phyloP scores from a whole-genome alignment of 2,797 vertebrate species.

The Microctenopoma stevenorrisi region DNA sequence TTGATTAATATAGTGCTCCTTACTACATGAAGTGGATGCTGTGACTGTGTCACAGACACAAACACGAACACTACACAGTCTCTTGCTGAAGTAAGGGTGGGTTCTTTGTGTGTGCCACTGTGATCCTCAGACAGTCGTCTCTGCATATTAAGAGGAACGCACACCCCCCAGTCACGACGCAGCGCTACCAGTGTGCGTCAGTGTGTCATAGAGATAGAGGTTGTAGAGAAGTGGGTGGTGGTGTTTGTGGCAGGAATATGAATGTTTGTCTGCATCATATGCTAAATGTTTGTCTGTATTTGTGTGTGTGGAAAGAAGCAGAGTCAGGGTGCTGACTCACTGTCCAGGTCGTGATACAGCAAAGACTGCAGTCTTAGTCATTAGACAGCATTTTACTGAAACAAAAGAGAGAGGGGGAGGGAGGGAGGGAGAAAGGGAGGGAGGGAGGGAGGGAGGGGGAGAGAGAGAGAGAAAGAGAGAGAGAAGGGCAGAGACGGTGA shows the following conservation, averaged over 20 bases:
- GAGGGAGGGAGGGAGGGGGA: slow-evolving; percentile 27
- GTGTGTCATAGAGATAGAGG: slow-evolving; percentile 54
- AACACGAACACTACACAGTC: slow-evolving; percentile 8
- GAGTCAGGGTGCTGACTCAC: slow-evolving; percentile 81
- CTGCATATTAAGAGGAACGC: slow-evolving; percentile 79
- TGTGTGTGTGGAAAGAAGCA: slow-evolving; percentile 48
- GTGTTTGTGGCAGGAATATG: slow-evolving; percentile 76
- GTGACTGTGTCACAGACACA: slow-evolving; percentile 20
- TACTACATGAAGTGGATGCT: slow-evolving; percentile 32
- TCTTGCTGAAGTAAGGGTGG: slow-evolving; percentile 34
- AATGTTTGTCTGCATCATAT: slow-evolving; percentile 76
- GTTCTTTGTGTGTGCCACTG: slow-evolving; percentile 49
- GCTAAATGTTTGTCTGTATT: slow-evolving; percentile 67
- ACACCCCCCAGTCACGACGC: slow-evolving; percentile 83
- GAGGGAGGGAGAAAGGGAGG: slow-evolving; percentile 16
- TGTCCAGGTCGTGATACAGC: slow-evolving; percentile 75
- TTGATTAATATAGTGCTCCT: slow-evolving; percentile 35
- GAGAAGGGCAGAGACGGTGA: slow-evolving; percentile 25
- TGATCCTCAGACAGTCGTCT: slow-evolving; percentile 75
- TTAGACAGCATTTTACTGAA: slow-evolving; percentile 67
- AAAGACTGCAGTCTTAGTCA: slow-evolving; percentile 81
- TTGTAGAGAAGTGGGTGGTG: slow-evolving; percentile 38
- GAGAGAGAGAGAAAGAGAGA: neutral
- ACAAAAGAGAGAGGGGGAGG: slow-evolving; percentile 24
- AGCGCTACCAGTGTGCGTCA: slow-evolving; percentile 58